Base-by-base conservation (phyloP, 2,888 invertebrate genomes). In the Cryptocephalus primarius region DNA sequence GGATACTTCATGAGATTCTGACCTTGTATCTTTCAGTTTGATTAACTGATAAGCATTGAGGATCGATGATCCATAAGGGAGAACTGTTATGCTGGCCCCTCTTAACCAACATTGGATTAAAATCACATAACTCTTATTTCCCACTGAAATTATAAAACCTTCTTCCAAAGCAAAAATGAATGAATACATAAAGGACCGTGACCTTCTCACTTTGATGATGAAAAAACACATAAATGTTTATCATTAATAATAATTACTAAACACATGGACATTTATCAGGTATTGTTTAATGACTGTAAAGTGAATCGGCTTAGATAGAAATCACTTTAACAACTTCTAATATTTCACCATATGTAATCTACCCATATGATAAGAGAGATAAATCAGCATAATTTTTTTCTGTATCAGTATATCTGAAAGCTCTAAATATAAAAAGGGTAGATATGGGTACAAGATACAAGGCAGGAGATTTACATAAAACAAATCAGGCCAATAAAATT, bases 211-310 rank as follows among this genome's bases (percentile, higher is more conserved):
- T 52, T 46, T 49, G 42, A 47, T 50, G 47, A 42, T 48, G 44
- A 48, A 46, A 49, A 40, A 42, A 46, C 51, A 52, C 54, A 52
- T 54, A 54, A 48, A 54, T 54, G 52, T 54, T 54, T 54, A 49
- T 52, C 51, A 54, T 54, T 44, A 52, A 52, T 49, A 51, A 44
- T 52, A 54, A 54, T 54, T 51, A 54, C 45, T 44, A 32, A 41
- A 33, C 40, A 40, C 13, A 40, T 42, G 22, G 22, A 4, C 22
- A 22, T 22, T 22, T 22, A 22, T 22, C 22, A 22, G 40, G n/a
- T 8, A 11, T 14, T 41, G 8, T 41, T 33, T 1, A 41, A 9
- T 41, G 14, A 41, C 22, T 39, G 39, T n/a, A 13, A 6, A 39
- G n/a, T 39, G 10, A 31, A 41, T 11, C 13, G 11, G 33, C 6